Evolutionary conservation across 1,140 invertebrate genomes (phyloP), one percentile per base, ranked within the genome.

Genomic region (Nasonia vitripennis): DNA sequence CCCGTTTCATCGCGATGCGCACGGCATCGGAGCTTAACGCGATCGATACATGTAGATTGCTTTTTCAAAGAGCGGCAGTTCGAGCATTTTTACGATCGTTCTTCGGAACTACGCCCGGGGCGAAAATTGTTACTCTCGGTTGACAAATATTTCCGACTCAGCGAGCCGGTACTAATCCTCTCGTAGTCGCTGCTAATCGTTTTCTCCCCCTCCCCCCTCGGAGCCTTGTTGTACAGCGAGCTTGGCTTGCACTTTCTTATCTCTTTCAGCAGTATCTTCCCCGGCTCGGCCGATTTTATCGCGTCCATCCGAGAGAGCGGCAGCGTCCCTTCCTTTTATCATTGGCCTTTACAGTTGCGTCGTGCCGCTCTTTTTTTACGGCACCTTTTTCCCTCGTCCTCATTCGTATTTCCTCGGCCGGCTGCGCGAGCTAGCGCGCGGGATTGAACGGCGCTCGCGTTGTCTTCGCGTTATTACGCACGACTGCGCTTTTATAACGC

Each of bases 381-480:
- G 34, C 78, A 41, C 41, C 45, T 77, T 77, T 74, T 77, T 77
- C 41, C 41, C 41, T 23, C 74, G 37, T 77, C n/a, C 41, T 74
- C 51, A 37, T 31, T 79, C 48, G 78, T 67, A 45, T 51, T 77
- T 77, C 48, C 41, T n/a, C 55, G 17, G 41, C 45, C 31, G 48
- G 51, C 17, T 9, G 77, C 9, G 14, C 23, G 62, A n/a, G 27
- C 27, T 27, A 27, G 77, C 27, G 23, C 77, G 14, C 45, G 48
- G 31, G 55, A 62, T 62, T 34, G 78, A 62, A 62, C 55, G 27
- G 48, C 41, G 41, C 41, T 17, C 7, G 71, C 86, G 88, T 90
- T 90, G 88, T 91, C 89, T 88, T 86, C 90, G 87, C 87, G 86
- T 89, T 90, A 90, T 90, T 88, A 87, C 90, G 89, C 90, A 90